Base-by-base conservation (phyloP, 2,113 vertebrate species). In the Oreocharis arfaki region DNA sequence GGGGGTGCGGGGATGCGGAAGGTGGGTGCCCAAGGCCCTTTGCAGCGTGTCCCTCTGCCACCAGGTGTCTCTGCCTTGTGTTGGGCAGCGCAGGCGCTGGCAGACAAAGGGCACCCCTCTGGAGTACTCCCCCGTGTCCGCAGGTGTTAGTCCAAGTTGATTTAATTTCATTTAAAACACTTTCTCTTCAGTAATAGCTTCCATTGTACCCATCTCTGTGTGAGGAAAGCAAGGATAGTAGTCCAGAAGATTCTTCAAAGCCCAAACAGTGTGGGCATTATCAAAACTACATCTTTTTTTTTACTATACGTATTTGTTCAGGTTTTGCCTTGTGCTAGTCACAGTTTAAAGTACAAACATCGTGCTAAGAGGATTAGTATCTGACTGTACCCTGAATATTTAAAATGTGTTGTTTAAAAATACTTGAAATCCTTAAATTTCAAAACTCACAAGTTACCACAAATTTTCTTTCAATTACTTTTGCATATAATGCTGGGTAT, bases 121-220 rank as follows among this genome's bases (percentile, higher is more conserved):
- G 49, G 47, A 33, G 24, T 24, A 18, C 28, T 19, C 12, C 3
- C 5, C 71, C 6, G 3, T 7, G 8, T 2, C 35, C 7, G 0
- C 12, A 21, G 21, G 6, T 17, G 39, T 42, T 4, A 15, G 42
- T 32, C 28, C 61, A n/a, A 12, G 5, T 3, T 15, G 11, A 9
- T 55, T 76, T 42, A 20, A 16, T 17, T 78, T 39, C 23, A 1
- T 47, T 35, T 78, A 14, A 68, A 81, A 33, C 21, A 10, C 12
- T 26, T 55, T 16, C 8, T 59, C 10, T 35, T 80, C 24, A 37
- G 4, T 9, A 46, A 42, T 9, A 23, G 1, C 9, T 55, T 33
- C 23, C 6, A 3, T 15, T 67, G 32, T 17, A 30, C 24, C 19
- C 20, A 24, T 30, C 0, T 47, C 12, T 21, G 21, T 28, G 13